Base-by-base conservation (phyloP, 2,113 vertebrate species). In the Hippocampus zosterae region DNA sequence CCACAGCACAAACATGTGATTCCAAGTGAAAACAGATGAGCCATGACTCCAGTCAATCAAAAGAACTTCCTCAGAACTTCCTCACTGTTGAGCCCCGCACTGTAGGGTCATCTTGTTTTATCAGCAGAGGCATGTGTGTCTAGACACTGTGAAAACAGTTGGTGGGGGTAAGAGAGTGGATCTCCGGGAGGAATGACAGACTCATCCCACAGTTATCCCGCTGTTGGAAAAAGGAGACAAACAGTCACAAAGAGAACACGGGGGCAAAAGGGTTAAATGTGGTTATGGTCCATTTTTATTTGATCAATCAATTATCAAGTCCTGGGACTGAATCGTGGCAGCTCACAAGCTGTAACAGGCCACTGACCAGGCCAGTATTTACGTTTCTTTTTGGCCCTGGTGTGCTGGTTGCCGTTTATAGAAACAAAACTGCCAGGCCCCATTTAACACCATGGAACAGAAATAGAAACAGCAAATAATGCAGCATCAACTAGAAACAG, bases 121-220 rank as follows among this genome's bases (percentile, higher is more conserved):
- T 84, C 85, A 81, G 78, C 71, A 70, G 57, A 4, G 73, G 79
- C 71, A 76, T 88, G 80, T 79, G 81, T 85, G 91, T 91, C 91
- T 91, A 92, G 91, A 91, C 89, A 23, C 79, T 87, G 81, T 85
- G 65, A 89, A 89, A 92, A 91, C 88, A 90, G 69, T 65, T 71
- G 61, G 71, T 68, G 78, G 72, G 79, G 71, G 69, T 63, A 77
- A 76, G 78, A 71, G 78, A 72, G 76, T 29, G 75, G 46, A 70
- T 53, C 69, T 65, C 76, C 67, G 70, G 57, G 72, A 52, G 82
- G 80, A 84, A 84, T 79, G 88, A 81, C 70, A 76, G 74, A 84
- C 71, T 86, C 46, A 81, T 85, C 83, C 79, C 78, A 70, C 19
- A 81, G 86, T 86, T 84, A 77, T 86, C 75, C 33, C 33, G 84